Evolutionary conservation across 2,113 vertebrate genomes (phyloP), one percentile per base, ranked within the genome.

Genomic region (Pipa parva): DNA sequence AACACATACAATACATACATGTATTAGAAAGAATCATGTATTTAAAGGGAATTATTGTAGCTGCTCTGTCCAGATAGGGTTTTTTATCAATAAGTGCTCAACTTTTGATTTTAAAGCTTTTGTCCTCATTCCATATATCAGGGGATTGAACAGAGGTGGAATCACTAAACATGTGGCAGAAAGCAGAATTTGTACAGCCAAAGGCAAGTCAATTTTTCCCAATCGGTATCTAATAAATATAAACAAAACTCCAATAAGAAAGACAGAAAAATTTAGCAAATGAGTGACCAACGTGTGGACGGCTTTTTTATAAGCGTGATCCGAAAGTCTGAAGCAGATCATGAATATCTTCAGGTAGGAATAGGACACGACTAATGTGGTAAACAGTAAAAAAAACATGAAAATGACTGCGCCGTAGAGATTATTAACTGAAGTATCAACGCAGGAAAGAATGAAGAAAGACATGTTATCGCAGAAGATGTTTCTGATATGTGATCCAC

Each of bases 101-200:
- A 58, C 22, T 36, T 58, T 58, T 13, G 24, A 7, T 22, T 21
- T 58, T 9, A 58, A 33, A 15, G 57, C 33, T 13, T 59, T 18
- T 13, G 57, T 59, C 57, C 57, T 37, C 24, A 59, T 59, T 2
- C 57, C 57, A n/a, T 59, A 42, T 17, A 59, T 59, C 2, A 59
- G 36, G 2, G 57, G 57, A 13, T 59, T 59, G 1, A 59, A 36
- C 15, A 45, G 20, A 5, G 57, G 11, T 8, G 57, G 33, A 13
- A 22, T 25, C 17, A 59, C 57, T 15, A 59, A 11, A 26, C 33
- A 33, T 2, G 15, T 42, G 4, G 25, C 21, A 42, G 36, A 42
- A 36, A 59, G 3, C 3, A 59, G 21, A 25, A 39, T 21, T 5
- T 59, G 57, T 3, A 7, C 57, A 15, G 11, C 3, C n/a, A 59